These are phyloP conservation scores for Hemithea aestivaria DNA, from an alignment of 2,888 invertebrate genomes.

Conservation along the genomic window DNA sequence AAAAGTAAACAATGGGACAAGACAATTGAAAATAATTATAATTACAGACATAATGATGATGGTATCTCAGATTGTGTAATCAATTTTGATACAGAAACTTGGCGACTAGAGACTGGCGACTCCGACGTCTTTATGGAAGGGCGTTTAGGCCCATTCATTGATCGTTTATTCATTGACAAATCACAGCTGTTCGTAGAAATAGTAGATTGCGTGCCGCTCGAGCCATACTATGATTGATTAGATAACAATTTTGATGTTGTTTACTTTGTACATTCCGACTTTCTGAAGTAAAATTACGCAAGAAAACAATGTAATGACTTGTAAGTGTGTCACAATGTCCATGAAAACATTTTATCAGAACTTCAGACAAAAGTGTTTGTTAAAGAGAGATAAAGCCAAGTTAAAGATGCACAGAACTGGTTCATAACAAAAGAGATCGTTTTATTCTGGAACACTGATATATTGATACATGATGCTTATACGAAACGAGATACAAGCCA, in stretches of 20 bases:
- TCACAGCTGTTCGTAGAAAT: conserved; percentile 37
- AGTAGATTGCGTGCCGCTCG: conserved; percentile 20
- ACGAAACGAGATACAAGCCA: conserved; percentile 23
- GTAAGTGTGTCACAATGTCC: too few relatives aligned
- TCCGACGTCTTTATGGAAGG: conserved; percentile 37
- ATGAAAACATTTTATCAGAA: too few relatives aligned
- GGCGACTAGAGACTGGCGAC: conserved; percentile 21
- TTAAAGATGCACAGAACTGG: too few relatives aligned
- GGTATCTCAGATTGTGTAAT: conserved; percentile 20
- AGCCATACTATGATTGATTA: conserved; percentile 27
- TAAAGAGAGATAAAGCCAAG: too few relatives aligned
- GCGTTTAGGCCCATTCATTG: conserved; percentile 42
- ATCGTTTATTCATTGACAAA: conserved; percentile 46
- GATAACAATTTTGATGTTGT: conserved; percentile 29
- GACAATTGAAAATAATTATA: conserved; percentile 19
- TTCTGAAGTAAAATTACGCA: conserved; percentile 17
- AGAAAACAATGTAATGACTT: too few relatives aligned
- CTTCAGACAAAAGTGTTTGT: too few relatives aligned
- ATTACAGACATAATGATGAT: conserved; percentile 22
- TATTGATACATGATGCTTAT: conserved; percentile 13
- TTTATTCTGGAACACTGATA: conserved; percentile 14
- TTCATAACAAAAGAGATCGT: conserved; percentile 5
- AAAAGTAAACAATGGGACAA: conserved; percentile 20
- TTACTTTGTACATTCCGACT: conserved; percentile 19
- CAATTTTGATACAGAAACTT: conserved; percentile 12